phyloP scores from a whole-genome alignment of 2,888 invertebrate species.

The Thereva nobilitata region DNA sequence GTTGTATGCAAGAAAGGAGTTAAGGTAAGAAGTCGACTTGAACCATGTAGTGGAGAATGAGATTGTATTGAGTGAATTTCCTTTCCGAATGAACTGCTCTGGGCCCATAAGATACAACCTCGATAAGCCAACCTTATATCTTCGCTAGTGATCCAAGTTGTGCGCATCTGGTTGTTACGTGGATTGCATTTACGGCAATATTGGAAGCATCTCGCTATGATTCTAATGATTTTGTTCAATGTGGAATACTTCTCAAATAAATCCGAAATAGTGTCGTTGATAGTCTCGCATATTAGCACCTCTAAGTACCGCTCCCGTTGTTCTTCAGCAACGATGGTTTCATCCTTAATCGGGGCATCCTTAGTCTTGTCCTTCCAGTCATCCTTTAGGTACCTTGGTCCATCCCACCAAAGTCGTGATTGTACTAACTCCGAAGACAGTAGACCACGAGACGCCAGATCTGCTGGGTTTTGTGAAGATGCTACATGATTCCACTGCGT shows the following conservation, averaged over 20 bases:
- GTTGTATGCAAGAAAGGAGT: too few species aligned
- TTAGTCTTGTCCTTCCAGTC: not conserved
- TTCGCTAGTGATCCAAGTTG: not conserved
- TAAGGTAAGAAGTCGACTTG: too few species aligned
- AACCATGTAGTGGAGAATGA: too few species aligned
- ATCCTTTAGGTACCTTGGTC: slow-evolving; percentile 40
- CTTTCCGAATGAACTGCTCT: not conserved
- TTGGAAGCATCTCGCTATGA: not conserved
- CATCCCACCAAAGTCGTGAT: slow-evolving; percentile 44
- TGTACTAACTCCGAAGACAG: slow-evolving; percentile 36
- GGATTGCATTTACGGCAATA: not conserved
- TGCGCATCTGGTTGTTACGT: too few species aligned
- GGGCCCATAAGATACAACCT: not conserved
- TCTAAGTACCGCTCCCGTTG: not conserved
- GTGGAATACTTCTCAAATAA: slow-evolving; percentile 2
- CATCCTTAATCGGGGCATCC: not conserved
- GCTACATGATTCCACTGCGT: slow-evolving; percentile 43
- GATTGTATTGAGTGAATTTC: not conserved
- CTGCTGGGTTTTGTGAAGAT: slow-evolving; percentile 43
- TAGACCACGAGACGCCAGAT: slow-evolving; percentile 43
- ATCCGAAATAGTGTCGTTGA: not conserved
- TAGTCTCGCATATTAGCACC: not conserved
- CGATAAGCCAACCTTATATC: not conserved
- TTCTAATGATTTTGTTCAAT: not conserved
- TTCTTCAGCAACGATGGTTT: not conserved